Conservation (phyloP, 2,113 vertebrate species). For the Mirounga angustirostris region DNA sequence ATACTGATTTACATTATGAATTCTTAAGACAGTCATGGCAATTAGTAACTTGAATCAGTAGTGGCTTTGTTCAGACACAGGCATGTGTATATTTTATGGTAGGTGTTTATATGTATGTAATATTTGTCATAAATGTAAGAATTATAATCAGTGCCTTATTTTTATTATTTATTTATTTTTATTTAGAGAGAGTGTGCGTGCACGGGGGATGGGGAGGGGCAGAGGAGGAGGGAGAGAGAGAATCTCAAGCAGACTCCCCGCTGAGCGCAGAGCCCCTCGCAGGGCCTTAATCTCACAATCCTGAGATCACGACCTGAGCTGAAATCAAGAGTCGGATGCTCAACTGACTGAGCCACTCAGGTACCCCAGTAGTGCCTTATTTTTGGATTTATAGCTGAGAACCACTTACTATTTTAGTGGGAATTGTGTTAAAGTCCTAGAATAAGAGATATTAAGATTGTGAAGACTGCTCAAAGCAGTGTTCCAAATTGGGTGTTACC, state of each 20-base stretch:
- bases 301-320: not conserved
- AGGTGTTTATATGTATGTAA: not conserved
- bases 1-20: not conserved
- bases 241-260: not conserved
- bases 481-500: not conserved
- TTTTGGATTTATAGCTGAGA: constrained; percentile 53
- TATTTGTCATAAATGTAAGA: not conserved
- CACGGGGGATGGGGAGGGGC: not conserved
- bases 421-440: constrained; percentile 21
- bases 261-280: not conserved
- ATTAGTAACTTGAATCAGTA: not conserved
- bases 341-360: not conserved
- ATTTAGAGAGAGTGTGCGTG: not conserved
- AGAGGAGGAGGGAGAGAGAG: not conserved
- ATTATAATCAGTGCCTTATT: not conserved
- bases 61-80: constrained; percentile 1
- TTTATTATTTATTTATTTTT: not conserved
- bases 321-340: not conserved
- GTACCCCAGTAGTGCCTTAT: not conserved
- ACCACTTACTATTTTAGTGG: not conserved
- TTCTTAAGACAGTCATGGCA: not conserved
- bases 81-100: not conserved
- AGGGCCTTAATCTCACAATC: not conserved
- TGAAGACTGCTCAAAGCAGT: not conserved
- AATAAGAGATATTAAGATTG: constrained; percentile 11